Conservation (phyloP, 1,140 invertebrate species). For the Drosophila guanche region DNA sequence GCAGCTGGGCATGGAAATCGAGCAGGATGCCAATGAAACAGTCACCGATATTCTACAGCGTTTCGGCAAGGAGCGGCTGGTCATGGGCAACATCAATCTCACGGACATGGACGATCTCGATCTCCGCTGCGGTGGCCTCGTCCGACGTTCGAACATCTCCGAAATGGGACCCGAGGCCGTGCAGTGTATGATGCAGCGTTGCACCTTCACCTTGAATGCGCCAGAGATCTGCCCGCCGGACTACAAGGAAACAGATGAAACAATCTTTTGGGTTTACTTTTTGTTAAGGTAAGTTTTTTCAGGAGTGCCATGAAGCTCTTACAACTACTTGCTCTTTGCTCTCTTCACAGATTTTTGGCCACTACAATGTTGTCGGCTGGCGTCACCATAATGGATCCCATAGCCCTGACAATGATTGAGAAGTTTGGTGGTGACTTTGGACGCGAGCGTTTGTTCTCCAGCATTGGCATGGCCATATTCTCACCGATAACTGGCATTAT, state of each 20-base stretch:
- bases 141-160: constrained; percentile 87
- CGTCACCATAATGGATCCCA: constrained; percentile 92
- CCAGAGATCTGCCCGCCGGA: constrained; percentile 90
- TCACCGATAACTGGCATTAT: constrained; percentile 91
- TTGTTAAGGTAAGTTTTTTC: constrained; percentile 83
- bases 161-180: constrained; percentile 85
- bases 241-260: constrained; percentile 89
- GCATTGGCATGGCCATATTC: constrained; percentile 91
- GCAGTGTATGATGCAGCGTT: constrained; percentile 89
- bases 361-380: constrained; percentile 90
- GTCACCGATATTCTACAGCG: constrained; percentile 88
- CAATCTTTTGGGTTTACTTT: constrained; percentile 92
- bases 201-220: constrained; percentile 86
- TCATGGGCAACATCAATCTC: constrained; percentile 87
- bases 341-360: constrained; percentile 86
- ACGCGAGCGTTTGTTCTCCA: constrained; percentile 90
- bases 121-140: constrained; percentile 88
- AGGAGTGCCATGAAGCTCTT: neutral
- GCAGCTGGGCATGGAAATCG: constrained; percentile 89
- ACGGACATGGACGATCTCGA: constrained; percentile 88
- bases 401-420: constrained; percentile 91
- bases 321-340: neutral
- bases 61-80: constrained; percentile 86
- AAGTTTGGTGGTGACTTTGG: constrained; percentile 92
- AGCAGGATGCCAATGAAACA: constrained; percentile 87